These are phyloP conservation scores for Acrossocheilus fasciatus DNA, from an alignment of 2,797 vertebrate genomes.

Conservation along the genomic window DNA sequence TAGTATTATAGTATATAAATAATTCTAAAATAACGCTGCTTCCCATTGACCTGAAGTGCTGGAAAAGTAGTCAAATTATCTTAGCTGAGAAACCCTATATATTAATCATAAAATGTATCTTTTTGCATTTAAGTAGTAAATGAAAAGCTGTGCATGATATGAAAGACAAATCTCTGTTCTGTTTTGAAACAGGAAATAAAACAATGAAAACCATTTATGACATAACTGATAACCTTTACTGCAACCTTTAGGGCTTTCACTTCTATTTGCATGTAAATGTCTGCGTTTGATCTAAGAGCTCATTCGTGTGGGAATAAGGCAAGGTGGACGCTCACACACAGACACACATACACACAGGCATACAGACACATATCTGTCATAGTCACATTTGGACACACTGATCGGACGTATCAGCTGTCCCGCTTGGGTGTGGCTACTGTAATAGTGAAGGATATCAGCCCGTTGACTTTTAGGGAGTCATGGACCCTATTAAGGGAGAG, in stretches of 20 bases:
- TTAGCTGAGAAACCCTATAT: neutral
- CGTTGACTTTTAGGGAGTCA: slow-evolving; percentile 51
- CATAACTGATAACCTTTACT: slow-evolving; percentile 44
- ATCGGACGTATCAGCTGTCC: slow-evolving; percentile 51
- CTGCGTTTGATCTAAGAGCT: slow-evolving; percentile 11
- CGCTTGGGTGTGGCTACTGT: slow-evolving; percentile 34
- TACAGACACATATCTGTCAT: neutral
- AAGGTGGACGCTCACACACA: slow-evolving; percentile 1
- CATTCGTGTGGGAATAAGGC: slow-evolving; percentile 38
- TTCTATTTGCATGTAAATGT: slow-evolving; percentile 29
- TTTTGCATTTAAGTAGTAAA: neutral
- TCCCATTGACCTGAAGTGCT: neutral
- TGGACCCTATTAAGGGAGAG: slow-evolving; percentile 70
- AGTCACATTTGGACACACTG: slow-evolving; percentile 28
- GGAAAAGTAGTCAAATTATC: neutral
- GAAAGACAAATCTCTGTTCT: slow-evolving; percentile 48
- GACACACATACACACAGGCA: slow-evolving; percentile 2
- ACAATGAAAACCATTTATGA: slow-evolving; percentile 49
- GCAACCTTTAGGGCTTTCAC: slow-evolving; percentile 35
- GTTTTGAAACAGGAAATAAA: slow-evolving; percentile 39
- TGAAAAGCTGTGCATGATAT: neutral
- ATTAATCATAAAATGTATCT: neutral
- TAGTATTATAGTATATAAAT: neutral
- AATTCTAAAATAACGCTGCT: neutral
- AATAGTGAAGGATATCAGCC: neutral